phyloP scores from a whole-genome alignment of 2,113 vertebrate genomes.

The Solea senegalensis region DNA sequence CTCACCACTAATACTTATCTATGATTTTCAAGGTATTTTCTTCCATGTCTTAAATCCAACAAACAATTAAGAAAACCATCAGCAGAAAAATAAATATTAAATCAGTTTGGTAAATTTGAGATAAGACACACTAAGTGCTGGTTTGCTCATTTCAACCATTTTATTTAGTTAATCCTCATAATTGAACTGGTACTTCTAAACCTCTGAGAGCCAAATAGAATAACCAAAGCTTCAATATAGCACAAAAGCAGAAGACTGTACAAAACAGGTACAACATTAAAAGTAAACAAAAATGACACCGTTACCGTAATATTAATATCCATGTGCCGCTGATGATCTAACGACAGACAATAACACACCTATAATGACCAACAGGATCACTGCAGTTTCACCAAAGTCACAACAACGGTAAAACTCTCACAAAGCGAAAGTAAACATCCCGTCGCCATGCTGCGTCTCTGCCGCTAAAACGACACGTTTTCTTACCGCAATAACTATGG shows the following conservation, averaged over 20 bases:
- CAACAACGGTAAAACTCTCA: not conserved
- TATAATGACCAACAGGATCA: too few relatives aligned
- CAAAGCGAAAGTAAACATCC: constrained; percentile 49
- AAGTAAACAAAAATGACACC: not conserved
- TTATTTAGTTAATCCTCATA: too few relatives aligned
- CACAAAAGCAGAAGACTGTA: too few relatives aligned
- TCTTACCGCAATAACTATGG: constrained; percentile 56
- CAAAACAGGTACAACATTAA: not conserved
- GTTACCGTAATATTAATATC: too few relatives aligned
- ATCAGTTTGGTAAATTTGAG: too few relatives aligned
- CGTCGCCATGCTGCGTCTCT: constrained; percentile 2
- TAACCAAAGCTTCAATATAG: too few relatives aligned
- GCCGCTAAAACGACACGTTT: constrained; percentile 6
- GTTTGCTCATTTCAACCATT: too few relatives aligned
- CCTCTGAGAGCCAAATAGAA: too few relatives aligned
- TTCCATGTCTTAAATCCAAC: not conserved
- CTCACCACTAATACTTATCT: too few relatives aligned
- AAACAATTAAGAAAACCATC: not conserved
- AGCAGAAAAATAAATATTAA: not conserved
- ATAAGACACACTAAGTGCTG: too few relatives aligned
- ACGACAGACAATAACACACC: not conserved
- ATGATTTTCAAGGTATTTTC: too few relatives aligned
- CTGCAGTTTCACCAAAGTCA: not conserved
- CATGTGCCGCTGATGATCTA: not conserved
- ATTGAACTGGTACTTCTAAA: too few relatives aligned